phyloP scores from a whole-genome alignment of 23 tunicate species.

The Aplidium turbinatum region DNA sequence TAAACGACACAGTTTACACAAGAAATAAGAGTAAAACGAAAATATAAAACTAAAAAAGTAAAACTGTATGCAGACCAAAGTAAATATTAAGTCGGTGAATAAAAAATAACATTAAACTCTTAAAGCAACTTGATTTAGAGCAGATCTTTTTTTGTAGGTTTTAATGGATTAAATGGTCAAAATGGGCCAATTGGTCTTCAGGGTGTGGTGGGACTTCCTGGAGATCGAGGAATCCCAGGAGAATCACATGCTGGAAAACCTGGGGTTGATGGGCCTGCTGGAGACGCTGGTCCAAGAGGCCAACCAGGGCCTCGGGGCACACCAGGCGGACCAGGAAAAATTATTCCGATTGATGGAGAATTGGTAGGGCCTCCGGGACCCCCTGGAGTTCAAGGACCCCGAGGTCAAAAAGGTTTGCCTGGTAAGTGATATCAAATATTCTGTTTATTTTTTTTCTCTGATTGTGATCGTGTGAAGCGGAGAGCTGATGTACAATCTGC shows the following conservation, averaged over 20 bases:
- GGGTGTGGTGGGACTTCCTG: slow-evolving; percentile 59
- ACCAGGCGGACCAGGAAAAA: slow-evolving; percentile 72
- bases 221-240: slow-evolving; percentile 59
- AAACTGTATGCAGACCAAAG: too few species aligned
- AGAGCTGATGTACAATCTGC: too few species aligned
- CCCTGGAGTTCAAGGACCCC: slow-evolving; percentile 38
- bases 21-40: too few species aligned
- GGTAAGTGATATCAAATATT: too few species aligned
- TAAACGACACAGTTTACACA: too few species aligned
- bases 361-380: slow-evolving; percentile 56
- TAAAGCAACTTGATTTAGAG: too few species aligned
- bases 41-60: too few species aligned
- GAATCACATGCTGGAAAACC: slow-evolving; percentile 50
- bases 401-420: slow-evolving; percentile 51
- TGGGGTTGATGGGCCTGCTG: slow-evolving; percentile 70
- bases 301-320: slow-evolving; percentile 62
- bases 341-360: slow-evolving; percentile 30
- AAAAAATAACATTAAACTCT: too few species aligned
- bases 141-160: slow-evolving; percentile 21
- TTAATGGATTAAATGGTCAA: slow-evolving; percentile 59
- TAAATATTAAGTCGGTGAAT: too few species aligned
- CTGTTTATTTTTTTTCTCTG: too few species aligned
- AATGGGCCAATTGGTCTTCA: slow-evolving; percentile 55
- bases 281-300: slow-evolving; percentile 53
- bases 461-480: too few species aligned